Evolutionary conservation across 37 sponge, comb jelly and placozoan species (phyloP), one percentile per base, ranked within the genome.

Genomic region (Bolinopsis microptera): DNA sequence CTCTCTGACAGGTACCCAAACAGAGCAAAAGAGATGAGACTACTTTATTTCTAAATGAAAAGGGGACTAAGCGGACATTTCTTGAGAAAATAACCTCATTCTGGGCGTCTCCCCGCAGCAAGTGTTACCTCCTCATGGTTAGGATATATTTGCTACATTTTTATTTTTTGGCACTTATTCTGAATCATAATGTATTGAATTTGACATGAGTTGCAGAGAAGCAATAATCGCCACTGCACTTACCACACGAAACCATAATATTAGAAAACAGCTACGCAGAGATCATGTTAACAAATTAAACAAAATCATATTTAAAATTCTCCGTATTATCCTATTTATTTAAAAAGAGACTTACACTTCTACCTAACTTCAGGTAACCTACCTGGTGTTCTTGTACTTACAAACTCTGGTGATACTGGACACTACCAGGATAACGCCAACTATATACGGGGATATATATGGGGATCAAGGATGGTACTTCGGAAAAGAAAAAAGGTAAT

Each of bases 1-100:
- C 93, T 94, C 21, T 93, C 96, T 25, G 83, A 88, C 24, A 93
- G 32, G 18, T 95, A 96, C 80, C 93, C 94, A 67, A 94, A 93
- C n/a, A 94, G 69, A 77, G 68, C 94, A 25, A 93, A 83, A 83
- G 93, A 93, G 69, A 38, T 39, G 22, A 94, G 69, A 30, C n/a
- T 34, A 32, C 36, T 35, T 36, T 77, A 32, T 77, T 77, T 77
- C 18, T 77, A 1, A 27, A 77, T 18, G 80, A 34, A 35, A 27
- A 32, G 33, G 33, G 27, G 35, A 77, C 28, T 34, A n/a, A n/a
- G n/a, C n/a, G n/a, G n/a, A n/a, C n/a, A n/a, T n/a, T n/a, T n/a
- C 24, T 39, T n/a, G 61, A 86, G 3, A 86, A 86, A 38, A 1
- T 39, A 24, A 34, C 1, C 1, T 39, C 90, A 5, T 86, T 86